Evolutionary conservation across 2,797 vertebrate species (phyloP), one percentile per base, ranked within the genome.

Genomic region (Serranus cabrilla): DNA sequence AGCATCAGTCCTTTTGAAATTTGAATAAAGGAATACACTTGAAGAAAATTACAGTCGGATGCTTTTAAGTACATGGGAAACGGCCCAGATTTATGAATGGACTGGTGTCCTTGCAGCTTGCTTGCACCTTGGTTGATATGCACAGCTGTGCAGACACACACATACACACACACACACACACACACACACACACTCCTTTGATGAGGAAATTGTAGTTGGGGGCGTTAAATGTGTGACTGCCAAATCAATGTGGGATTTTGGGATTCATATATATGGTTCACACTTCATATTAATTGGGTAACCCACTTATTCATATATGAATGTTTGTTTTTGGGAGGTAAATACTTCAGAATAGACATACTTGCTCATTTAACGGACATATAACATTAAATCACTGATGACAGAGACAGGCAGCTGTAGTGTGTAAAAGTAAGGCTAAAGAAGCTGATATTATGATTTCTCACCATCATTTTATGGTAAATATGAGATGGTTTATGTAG

Each of bases 1-100:
- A 51, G 46, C 16, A 39, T 31, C 20, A 34, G 25, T 61, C 14
- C 2, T 66, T 70, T 54, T 75, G 67, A 78, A 4, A 73, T 37
- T 5, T 7, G 27, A 67, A 75, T 62, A 25, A 62, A 65, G 11
- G 27, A 25, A 40, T 31, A 34, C 0, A 0, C 51, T 34, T n/a
- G 11, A 8, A 71, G 43, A n/a, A 50, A 37, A 49, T 49, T 1
- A 7, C 34, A 9, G 20, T 25, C n/a, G 50, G 42, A 40, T 42
- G 31, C 56, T 54, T 69, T 55, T 8, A 54, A 54, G 51, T 55
- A 9, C 1, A 5, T 31, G 20, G 46, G 23, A 31, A 39, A 52
- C 4, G 1, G 37, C 13, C 47, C 0, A 7, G 13, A 56, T 61
- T 68, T 64, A n/a, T 78, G 66, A 81, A 71, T 55, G n/a, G 55